These are phyloP conservation scores for Chiloscyllium plagiosum DNA, from an alignment of 2,113 vertebrate genomes.

Conservation along the genomic window DNA sequence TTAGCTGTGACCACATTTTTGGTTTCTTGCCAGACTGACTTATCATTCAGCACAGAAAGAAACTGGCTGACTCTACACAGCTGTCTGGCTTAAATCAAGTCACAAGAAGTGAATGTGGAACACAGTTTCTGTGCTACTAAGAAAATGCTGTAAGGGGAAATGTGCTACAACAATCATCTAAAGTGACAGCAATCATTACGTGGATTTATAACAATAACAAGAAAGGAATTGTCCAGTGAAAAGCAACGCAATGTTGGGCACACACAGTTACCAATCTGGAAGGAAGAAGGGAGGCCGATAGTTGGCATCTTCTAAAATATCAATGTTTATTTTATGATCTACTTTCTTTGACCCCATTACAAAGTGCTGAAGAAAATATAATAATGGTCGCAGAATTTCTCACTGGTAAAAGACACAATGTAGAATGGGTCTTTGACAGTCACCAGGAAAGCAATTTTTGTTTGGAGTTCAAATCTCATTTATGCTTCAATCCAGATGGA, in stretches of 20 bases:
- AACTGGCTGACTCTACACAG: neutral
- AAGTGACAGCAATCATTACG: neutral
- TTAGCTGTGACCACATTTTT: neutral
- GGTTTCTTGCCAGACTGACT: neutral
- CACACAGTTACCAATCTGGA: neutral
- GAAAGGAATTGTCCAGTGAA: neutral
- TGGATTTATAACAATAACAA: neutral
- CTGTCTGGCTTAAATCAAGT: neutral
- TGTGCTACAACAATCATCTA: neutral
- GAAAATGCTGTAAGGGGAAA: neutral
- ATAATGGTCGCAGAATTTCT: neutral
- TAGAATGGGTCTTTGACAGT: neutral
- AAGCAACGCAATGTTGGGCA: neutral
- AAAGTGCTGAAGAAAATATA: neutral
- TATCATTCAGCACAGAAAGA: neutral
- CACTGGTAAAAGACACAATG: neutral
- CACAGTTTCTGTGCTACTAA: neutral
- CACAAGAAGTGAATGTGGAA: neutral
- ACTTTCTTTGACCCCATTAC: neutral
- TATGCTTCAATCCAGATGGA: no score
- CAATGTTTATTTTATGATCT: neutral
- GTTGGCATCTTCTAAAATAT: neutral
- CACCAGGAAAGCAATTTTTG: no score
- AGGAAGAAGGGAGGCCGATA: neutral
- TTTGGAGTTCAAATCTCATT: no score